These are phyloP conservation scores for Aphidius colemani DNA, from an alignment of 2,888 invertebrate species.

Conservation along the genomic window DNA sequence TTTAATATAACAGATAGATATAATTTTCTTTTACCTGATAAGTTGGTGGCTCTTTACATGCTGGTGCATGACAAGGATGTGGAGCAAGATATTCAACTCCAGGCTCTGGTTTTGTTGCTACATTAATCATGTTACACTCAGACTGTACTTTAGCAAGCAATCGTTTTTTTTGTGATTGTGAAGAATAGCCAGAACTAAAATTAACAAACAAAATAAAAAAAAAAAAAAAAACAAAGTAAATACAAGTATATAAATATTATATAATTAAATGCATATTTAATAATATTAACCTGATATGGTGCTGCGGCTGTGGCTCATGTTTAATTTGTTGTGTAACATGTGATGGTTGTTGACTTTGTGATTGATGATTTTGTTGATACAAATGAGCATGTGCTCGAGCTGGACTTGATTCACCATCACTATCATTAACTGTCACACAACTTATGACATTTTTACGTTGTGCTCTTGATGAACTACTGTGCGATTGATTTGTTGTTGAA, in stretches of 20 bases:
- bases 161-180: slow-evolving; percentile 87
- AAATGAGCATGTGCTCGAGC: slow-evolving; percentile 60
- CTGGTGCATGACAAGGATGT: slow-evolving; percentile 60
- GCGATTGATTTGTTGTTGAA: slow-evolving; percentile 43
- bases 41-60: slow-evolving; percentile 63
- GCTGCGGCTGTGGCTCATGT: slow-evolving; percentile 63
- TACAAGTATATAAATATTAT: no score
- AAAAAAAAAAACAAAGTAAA: neutral
- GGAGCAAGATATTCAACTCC: slow-evolving; percentile 61
- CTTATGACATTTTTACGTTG: slow-evolving; percentile 77
- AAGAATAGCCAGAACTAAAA: slow-evolving; percentile 60
- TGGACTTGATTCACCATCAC: slow-evolving; percentile 72
- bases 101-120: slow-evolving; percentile 69
- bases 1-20: no score
- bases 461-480: slow-evolving; percentile 39
- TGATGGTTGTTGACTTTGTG: slow-evolving; percentile 52
- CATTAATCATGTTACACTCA: slow-evolving; percentile 68
- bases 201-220: slow-evolving; percentile 5
- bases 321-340: slow-evolving; percentile 61
- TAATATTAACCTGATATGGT: slow-evolving; percentile 51
- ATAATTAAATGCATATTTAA: neutral
- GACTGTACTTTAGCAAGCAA: slow-evolving; percentile 85
- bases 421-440: slow-evolving; percentile 78
- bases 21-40: slow-evolving; percentile 49
- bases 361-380: slow-evolving; percentile 40